These are phyloP conservation scores for Mormoops blainvillei DNA, from an alignment of 2,113 vertebrate species.

Conservation along the genomic window DNA sequence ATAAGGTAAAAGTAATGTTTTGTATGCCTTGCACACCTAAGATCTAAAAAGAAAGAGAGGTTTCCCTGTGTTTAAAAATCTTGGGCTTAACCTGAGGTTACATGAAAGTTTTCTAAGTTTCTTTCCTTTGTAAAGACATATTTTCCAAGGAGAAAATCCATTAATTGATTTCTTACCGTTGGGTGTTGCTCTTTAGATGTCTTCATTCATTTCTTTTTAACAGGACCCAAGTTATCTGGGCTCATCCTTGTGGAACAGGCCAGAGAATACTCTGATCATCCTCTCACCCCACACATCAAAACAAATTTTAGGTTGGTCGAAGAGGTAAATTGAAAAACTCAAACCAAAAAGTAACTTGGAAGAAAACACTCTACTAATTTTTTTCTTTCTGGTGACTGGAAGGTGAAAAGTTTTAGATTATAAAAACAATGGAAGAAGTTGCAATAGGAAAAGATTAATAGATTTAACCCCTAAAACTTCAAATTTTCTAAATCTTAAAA, in stretches of 20 bases:
- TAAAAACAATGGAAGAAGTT: slow-evolving; percentile 2
- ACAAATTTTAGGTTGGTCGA: neutral
- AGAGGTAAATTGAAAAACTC: neutral
- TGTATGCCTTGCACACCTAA: neutral
- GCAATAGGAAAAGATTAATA: neutral
- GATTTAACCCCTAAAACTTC: neutral
- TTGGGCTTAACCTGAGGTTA: neutral
- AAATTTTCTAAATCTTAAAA: neutral
- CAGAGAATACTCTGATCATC: neutral
- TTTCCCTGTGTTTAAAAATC: neutral
- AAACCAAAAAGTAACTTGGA: neutral
- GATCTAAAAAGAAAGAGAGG: neutral
- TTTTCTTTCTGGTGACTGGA: neutral
- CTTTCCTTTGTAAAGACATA: neutral
- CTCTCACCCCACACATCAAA: neutral
- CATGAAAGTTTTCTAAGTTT: neutral
- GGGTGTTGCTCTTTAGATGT: neutral
- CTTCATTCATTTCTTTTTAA: neutral
- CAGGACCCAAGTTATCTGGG: neutral
- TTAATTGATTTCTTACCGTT: neutral
- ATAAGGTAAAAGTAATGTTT: neutral
- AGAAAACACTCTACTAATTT: neutral
- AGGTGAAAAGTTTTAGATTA: neutral
- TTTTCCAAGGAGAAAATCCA: neutral
- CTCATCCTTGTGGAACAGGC: neutral